A percentile compares a stretch with the other conserved stretches of the same genome.
These are phyloP conservation scores for Melanargia galathea DNA, from an alignment of 2,888 invertebrate genomes.

Conservation along the genomic window DNA sequence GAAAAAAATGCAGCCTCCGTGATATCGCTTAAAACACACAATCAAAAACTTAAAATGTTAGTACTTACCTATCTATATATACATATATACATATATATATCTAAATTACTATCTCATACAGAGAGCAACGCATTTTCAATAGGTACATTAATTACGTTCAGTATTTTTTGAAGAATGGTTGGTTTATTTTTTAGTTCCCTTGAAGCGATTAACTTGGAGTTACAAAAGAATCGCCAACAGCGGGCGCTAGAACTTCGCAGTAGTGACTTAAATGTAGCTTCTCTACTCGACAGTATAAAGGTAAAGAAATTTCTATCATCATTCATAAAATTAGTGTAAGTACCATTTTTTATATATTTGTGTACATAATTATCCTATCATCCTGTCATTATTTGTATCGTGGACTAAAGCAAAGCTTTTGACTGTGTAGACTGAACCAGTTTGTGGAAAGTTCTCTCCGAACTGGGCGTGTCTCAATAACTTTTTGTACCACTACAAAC, in stretches of 20 bases:
- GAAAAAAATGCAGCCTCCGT: slow-evolving; percentile 48
- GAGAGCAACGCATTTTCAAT: too few relatives aligned
- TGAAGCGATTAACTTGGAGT: slow-evolving; percentile 47
- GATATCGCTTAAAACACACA: slow-evolving; percentile 43
- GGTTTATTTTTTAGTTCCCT: slow-evolving; percentile 48
- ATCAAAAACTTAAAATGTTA: slow-evolving; percentile 55
- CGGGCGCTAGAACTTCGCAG: slow-evolving; percentile 51
- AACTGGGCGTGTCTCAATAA: too few relatives aligned
- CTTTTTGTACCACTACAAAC: too few relatives aligned
- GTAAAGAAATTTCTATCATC: slow-evolving; percentile 46
- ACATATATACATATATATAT: too few relatives aligned
- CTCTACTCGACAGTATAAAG: slow-evolving; percentile 64
- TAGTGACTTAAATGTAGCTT: slow-evolving; percentile 59
- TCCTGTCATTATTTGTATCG: too few relatives aligned
- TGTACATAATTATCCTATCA: too few relatives aligned
- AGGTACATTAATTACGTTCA: background rate
- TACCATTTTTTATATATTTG: too few relatives aligned
- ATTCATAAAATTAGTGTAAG: too few relatives aligned
- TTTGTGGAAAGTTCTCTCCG: too few relatives aligned
- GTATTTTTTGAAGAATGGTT: background rate
- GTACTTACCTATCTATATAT: slow-evolving; percentile 29
- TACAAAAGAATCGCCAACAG: slow-evolving; percentile 51
- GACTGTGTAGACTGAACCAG: too few relatives aligned
- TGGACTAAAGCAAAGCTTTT: too few relatives aligned
- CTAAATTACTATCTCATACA: too few relatives aligned